Percentiles rank a stretch among this genome's conserved stretches.
Evolutionary conservation across 2,888 invertebrate species (phyloP).

Genomic region (Omphaloscelis lunosa): DNA sequence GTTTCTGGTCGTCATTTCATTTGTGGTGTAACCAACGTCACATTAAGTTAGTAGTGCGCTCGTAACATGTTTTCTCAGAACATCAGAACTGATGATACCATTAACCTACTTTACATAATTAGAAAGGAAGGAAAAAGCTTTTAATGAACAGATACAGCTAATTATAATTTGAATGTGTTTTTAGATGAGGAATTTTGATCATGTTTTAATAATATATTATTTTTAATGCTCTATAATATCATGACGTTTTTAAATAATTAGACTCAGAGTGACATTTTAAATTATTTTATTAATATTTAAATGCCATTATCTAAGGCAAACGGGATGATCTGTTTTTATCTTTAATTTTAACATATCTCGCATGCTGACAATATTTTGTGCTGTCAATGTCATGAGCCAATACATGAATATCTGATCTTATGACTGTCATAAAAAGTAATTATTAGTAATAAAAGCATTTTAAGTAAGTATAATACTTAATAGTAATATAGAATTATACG

Average conservation of each 20-base stretch:
- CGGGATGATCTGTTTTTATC: no score
- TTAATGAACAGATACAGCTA: conserved; percentile 1
- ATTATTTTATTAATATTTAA: no score
- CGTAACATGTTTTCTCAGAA: background rate
- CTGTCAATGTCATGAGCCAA: no score
- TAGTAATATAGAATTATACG: no score
- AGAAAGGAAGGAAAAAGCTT: background rate
- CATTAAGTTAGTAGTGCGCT: background rate
- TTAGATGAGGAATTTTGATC: background rate
- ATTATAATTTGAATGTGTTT: background rate
- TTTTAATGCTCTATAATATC: background rate
- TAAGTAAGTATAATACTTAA: no score
- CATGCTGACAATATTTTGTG: no score
- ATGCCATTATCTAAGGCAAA: no score
- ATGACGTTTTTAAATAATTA: background rate
- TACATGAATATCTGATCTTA: no score
- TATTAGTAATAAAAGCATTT: no score
- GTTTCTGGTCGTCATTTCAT: conserved; percentile 25
- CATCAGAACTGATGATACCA: conserved; percentile 4
- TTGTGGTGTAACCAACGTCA: conserved; percentile 10
- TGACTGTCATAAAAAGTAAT: no score
- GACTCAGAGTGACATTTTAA: background rate
- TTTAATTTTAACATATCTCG: no score
- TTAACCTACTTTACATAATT: conserved; percentile 35
- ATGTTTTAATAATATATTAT: background rate